These are phyloP conservation scores for Choreutis nemorana DNA, from an alignment of 2,888 invertebrate species.

Conservation along the genomic window DNA sequence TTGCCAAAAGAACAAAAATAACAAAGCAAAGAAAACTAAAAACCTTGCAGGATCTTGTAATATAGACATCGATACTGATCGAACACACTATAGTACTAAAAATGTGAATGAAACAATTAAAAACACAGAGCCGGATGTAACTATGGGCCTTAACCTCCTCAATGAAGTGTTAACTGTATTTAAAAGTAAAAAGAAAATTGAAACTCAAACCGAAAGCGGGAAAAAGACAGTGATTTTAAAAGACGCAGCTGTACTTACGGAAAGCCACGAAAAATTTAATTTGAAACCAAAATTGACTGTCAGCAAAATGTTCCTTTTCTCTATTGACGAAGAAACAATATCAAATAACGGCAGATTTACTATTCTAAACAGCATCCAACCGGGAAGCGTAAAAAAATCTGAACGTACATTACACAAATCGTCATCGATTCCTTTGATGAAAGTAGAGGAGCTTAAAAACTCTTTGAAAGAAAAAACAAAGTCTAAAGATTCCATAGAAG, in stretches of 20 bases:
- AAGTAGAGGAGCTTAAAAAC: conserved; percentile 43
- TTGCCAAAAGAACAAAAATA: conserved; percentile 19
- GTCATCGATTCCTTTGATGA: conserved; percentile 53
- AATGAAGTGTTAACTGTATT: conserved; percentile 49
- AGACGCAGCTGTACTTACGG: conserved; percentile 34
- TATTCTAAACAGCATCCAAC: conserved; percentile 21
- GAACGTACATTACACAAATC: conserved; percentile 33
- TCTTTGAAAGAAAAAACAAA: conserved; percentile 34
- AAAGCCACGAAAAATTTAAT: conserved; percentile 9
- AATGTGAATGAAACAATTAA: conserved; percentile 9
- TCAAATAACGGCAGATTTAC: conserved; percentile 7
- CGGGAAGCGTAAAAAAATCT: conserved; percentile 17
- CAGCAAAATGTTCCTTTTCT: conserved; percentile 30
- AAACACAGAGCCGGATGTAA: conserved; percentile 25
- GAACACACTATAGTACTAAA: conserved; percentile 5
- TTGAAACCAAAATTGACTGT: conserved; percentile 17
- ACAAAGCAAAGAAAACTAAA: conserved; percentile 10
- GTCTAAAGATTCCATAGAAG: conserved; percentile 45
- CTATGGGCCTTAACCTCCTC: conserved; percentile 31
- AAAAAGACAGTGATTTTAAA: conserved; percentile 23
- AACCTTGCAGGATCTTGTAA: too few relatives aligned
- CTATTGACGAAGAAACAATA: conserved; percentile 22
- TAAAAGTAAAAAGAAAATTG: conserved; percentile 32
- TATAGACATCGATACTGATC: too few relatives aligned
- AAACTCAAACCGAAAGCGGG: conserved; percentile 11